A percentile compares a stretch with the other conserved stretches of the same genome.
These are phyloP conservation scores for Drosophila mayri DNA, from an alignment of 1,140 invertebrate species.

Conservation along the genomic window DNA sequence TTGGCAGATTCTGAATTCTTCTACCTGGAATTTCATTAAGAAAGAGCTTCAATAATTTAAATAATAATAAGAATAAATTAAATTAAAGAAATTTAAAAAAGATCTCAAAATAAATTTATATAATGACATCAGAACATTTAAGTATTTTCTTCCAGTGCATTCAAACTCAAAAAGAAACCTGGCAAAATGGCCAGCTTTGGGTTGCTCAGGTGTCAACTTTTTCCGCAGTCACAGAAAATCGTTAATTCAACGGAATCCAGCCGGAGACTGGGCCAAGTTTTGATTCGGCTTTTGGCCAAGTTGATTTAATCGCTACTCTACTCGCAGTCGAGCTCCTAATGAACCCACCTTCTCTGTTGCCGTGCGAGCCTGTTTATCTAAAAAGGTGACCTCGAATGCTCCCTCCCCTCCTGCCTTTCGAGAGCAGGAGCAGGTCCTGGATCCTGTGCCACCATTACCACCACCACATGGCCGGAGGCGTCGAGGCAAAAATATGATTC, in stretches of 20 bases:
- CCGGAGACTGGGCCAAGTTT: constrained; percentile 15
- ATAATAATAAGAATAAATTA: not conserved
- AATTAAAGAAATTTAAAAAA: no score
- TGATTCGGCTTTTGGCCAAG: constrained; percentile 18
- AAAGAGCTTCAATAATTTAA: not conserved
- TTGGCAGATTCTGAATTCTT: not conserved
- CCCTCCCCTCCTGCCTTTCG: no score
- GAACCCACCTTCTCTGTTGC: constrained; percentile 9
- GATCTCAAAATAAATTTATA: not conserved
- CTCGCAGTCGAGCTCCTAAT: constrained; percentile 13
- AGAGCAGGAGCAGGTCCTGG: not conserved
- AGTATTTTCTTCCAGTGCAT: not conserved
- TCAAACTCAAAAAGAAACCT: not conserved
- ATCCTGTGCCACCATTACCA: not conserved
- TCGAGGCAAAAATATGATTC: constrained; percentile 66
- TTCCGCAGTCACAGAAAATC: constrained; percentile 23
- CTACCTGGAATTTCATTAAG: not conserved
- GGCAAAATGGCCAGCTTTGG: constrained; percentile 4
- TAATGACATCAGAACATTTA: fast-evolving
- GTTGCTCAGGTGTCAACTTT: constrained; percentile 51
- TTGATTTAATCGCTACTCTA: constrained; percentile 42
- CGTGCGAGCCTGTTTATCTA: constrained; percentile 26
- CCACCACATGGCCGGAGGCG: constrained; percentile 40
- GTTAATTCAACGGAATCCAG: constrained; percentile 22
- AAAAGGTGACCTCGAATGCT: constrained; percentile 22